Conservation (phyloP, 1,140 invertebrate species). For the Drosophila watanabei region DNA sequence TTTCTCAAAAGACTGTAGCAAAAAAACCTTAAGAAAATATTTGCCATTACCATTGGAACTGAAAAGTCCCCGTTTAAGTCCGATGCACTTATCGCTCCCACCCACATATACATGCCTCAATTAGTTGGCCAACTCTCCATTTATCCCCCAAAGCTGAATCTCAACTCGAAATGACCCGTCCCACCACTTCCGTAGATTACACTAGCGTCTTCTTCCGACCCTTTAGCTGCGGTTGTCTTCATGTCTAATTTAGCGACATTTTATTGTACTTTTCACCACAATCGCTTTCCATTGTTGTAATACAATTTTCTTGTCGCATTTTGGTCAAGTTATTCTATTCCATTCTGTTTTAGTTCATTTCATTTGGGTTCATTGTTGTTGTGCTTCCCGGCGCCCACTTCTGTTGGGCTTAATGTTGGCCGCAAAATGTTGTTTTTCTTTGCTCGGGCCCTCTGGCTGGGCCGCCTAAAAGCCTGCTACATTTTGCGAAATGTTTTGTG, state of each 20-base stretch:
- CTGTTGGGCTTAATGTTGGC: conserved; percentile 48
- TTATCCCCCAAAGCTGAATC: conserved; percentile 18
- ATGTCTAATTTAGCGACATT: conserved; percentile 84
- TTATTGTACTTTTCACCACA: conserved; percentile 83
- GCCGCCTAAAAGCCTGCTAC: conserved; percentile 70
- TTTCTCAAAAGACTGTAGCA: too few relatives aligned
- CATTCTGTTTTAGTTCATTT: conserved; percentile 46
- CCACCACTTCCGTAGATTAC: conserved; percentile 30
- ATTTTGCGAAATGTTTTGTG: conserved; percentile 68
- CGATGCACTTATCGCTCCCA: conserved; percentile 16
- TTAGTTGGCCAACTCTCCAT: conserved; percentile 37
- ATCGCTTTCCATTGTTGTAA: conserved; percentile 82
- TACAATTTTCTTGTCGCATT: conserved; percentile 83
- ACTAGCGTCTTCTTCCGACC: conserved; percentile 9
- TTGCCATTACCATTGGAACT: neutral
- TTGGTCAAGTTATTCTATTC: conserved; percentile 76
- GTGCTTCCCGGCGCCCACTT: conserved; percentile 20
- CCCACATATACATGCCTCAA: conserved; percentile 17
- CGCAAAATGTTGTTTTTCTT: conserved; percentile 73
- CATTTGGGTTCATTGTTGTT: conserved; percentile 59
- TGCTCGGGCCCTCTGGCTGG: conserved; percentile 34
- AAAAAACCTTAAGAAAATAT: neutral
- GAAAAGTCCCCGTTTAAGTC: neutral
- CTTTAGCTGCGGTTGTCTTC: conserved; percentile 70
- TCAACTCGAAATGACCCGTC: conserved; percentile 7